Conservation (phyloP, 1,140 invertebrate genomes). For the Drosophila quadrilineata region DNA sequence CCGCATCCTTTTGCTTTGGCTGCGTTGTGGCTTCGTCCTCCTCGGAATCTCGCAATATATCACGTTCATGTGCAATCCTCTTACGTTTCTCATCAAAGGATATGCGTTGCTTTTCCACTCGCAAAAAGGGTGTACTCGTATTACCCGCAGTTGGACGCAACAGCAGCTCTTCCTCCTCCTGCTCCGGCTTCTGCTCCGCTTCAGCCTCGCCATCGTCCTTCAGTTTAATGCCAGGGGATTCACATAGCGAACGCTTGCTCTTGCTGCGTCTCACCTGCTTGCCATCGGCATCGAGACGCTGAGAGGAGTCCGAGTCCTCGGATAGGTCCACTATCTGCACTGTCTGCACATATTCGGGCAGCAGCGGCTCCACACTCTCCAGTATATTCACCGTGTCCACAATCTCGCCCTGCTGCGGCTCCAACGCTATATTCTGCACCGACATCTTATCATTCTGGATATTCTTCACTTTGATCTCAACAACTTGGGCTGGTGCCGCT, state of each 20-base stretch:
- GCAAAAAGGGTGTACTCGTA: conserved; percentile 66
- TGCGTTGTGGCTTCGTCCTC: conserved; percentile 52
- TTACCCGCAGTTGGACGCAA: conserved; percentile 54
- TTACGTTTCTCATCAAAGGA: conserved; percentile 80
- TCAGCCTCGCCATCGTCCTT: conserved; percentile 6
- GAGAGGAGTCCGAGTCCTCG: conserved; percentile 73
- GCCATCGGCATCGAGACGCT: conserved; percentile 50
- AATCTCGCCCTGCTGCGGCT: conserved; percentile 68
- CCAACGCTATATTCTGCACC: conserved; percentile 68
- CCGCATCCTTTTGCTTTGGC: not conserved
- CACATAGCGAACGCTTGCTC: conserved; percentile 60
- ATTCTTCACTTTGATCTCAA: conserved; percentile 75
- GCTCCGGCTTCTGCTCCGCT: not conserved
- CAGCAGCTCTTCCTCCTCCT: conserved; percentile 17
- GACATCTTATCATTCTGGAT: conserved; percentile 80
- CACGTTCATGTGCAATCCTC: conserved; percentile 71
- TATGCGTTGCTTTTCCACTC: conserved; percentile 75
- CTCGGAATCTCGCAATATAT: conserved; percentile 74
- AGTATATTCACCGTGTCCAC: conserved; percentile 78
- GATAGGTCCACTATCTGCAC: conserved; percentile 80
- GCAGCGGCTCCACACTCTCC: conserved; percentile 74
- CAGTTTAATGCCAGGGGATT: conserved; percentile 23
- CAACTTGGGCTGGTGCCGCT: conserved; percentile 57
- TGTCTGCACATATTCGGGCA: conserved; percentile 80
- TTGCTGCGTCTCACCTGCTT: conserved; percentile 63